A percentile compares a stretch with the other conserved stretches of the same genome.
Evolutionary conservation across 2,888 invertebrate genomes (phyloP).

Genomic region (Apoda limacodes): DNA sequence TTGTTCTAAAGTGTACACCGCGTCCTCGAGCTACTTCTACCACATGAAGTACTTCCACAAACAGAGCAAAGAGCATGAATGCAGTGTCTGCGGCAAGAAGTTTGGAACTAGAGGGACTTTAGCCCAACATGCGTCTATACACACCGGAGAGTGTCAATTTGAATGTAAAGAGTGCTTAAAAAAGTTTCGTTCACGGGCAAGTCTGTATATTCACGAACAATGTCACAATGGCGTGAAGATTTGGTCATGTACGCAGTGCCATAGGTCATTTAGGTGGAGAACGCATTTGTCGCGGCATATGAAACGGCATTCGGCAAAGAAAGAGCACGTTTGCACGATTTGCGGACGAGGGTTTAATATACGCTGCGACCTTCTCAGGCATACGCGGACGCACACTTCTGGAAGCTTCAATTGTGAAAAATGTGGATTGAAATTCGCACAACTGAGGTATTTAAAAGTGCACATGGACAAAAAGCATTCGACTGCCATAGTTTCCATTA

Average conservation of each 20-base stretch:
- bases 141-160: slow-evolving; percentile 46
- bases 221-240: slow-evolving; percentile 44
- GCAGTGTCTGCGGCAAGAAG: slow-evolving; percentile 54
- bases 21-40: slow-evolving; percentile 61
- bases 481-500: not conserved
- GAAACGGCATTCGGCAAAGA: slow-evolving; percentile 45
- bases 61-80: slow-evolving; percentile 49
- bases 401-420: slow-evolving; percentile 46
- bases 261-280: slow-evolving; percentile 52
- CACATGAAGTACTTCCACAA: slow-evolving; percentile 63
- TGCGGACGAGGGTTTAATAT: slow-evolving; percentile 61
- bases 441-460: slow-evolving; percentile 61
- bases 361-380: slow-evolving; percentile 56
- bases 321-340: slow-evolving; percentile 43
- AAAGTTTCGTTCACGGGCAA: slow-evolving; percentile 53
- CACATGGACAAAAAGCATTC: slow-evolving; percentile 47
- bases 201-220: slow-evolving; percentile 59
- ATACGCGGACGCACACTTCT: slow-evolving; percentile 54
- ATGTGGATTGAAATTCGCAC: slow-evolving; percentile 58
- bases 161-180: slow-evolving; percentile 59
- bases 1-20: slow-evolving; percentile 55
- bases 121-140: slow-evolving; percentile 51
- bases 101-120: slow-evolving; percentile 56
- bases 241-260: slow-evolving; percentile 35
- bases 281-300: slow-evolving; percentile 52